These are phyloP conservation scores for Pristionchus arcanus DNA, from an alignment of 2,888 invertebrate genomes.

Conservation along the genomic window DNA sequence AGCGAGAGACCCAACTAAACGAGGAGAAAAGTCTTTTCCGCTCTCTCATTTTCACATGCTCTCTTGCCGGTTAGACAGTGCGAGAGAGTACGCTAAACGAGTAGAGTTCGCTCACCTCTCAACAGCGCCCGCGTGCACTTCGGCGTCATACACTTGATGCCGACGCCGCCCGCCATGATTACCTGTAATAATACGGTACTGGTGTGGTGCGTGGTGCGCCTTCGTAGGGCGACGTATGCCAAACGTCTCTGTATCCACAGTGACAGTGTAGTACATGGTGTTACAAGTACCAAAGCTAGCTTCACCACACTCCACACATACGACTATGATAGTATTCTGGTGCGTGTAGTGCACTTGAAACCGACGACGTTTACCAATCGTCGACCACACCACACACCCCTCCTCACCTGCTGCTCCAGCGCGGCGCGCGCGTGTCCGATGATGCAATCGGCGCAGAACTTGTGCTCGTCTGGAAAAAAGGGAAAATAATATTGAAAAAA, in stretches of 20 bases:
- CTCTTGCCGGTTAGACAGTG: not conserved
- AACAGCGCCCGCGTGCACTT: conserved; percentile 12
- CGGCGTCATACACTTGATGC: conserved; percentile 53
- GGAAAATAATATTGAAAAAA: not conserved
- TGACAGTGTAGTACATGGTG: too few species aligned
- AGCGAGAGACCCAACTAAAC: too few species aligned
- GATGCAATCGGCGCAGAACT: conserved; percentile 55
- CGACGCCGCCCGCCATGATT: conserved; percentile 17
- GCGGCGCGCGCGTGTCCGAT: conserved; percentile 50
- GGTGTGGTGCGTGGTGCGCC: not conserved
- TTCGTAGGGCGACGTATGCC: not conserved
- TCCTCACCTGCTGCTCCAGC: conserved; percentile 43
- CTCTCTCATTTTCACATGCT: not conserved
- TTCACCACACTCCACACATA: too few species aligned
- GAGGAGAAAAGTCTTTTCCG: not conserved
- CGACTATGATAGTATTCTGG: too few species aligned
- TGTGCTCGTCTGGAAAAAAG: conserved; percentile 24
- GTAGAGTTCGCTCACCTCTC: not conserved
- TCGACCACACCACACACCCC: not conserved
- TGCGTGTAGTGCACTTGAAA: not conserved
- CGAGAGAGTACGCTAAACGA: not conserved
- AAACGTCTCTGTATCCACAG: not conserved
- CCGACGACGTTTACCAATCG: not conserved
- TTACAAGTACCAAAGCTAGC: too few species aligned
- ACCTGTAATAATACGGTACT: conserved; percentile 12